These are phyloP conservation scores for Pterocles gutturalis DNA, from an alignment of 2,113 vertebrate genomes.

Conservation along the genomic window DNA sequence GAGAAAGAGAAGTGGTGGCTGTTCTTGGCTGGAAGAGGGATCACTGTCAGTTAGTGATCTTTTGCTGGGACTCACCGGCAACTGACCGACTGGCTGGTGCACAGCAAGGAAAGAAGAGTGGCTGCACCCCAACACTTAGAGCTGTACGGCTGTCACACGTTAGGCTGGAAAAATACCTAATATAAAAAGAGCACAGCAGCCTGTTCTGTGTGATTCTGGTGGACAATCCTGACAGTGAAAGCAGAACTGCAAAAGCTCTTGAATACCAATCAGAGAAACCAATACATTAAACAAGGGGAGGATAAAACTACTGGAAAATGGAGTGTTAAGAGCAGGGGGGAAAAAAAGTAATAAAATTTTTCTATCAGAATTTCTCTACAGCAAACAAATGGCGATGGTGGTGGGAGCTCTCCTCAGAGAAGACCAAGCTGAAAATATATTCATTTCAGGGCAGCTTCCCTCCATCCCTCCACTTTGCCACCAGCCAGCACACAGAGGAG, in stretches of 20 bases:
- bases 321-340: neutral
- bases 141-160: rapidly evolving
- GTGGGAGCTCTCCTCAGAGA: neutral
- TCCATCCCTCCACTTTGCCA: neutral
- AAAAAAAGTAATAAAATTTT: neutral
- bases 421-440: neutral
- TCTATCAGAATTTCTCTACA: neutral
- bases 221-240: neutral
- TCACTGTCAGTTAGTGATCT: no score
- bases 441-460: neutral
- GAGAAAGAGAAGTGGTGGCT: neutral
- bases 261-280: constrained; percentile 14
- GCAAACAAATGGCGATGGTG: neutral
- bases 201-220: neutral
- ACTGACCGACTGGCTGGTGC: neutral
- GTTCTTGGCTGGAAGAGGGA: neutral
- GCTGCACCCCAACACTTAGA: no score
- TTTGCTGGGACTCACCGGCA: neutral
- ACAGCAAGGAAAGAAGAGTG: neutral
- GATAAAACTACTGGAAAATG: neutral
- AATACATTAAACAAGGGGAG: neutral
- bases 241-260: neutral
- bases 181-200: neutral
- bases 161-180: neutral
- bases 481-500: neutral